Evolutionary conservation across 2,797 vertebrate genomes (phyloP).

Genomic region (Margarornis squamiger): DNA sequence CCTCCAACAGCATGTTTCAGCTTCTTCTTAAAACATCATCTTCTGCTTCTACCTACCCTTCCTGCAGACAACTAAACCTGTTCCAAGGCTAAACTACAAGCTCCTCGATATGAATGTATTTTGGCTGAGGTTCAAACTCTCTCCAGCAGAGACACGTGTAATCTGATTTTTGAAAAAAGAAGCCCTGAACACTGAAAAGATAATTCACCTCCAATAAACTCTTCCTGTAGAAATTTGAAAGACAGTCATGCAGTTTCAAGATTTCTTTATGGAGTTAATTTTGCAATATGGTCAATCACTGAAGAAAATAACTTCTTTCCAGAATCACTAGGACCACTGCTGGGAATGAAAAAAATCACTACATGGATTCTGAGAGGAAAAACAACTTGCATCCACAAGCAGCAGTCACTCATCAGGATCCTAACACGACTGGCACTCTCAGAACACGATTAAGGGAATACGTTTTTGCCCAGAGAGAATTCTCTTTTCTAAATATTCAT

Average conservation of each 20-base stretch:
- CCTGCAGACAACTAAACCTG: neutral
- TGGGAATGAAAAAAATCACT: neutral
- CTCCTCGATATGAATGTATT: neutral
- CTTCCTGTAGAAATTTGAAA: neutral
- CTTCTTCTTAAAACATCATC: neutral
- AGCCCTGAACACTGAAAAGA: neutral
- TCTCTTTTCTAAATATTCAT: neutral
- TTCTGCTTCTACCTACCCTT: neutral
- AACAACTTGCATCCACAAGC: neutral
- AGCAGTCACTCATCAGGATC: neutral
- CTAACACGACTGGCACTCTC: neutral
- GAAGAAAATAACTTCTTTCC: neutral
- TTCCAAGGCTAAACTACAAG: constrained; percentile 10
- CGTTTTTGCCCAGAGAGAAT: neutral
- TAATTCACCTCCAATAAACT: neutral
- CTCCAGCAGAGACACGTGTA: neutral
- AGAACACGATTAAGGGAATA: neutral
- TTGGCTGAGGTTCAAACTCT: neutral
- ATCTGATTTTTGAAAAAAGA: neutral
- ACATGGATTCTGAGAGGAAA: neutral
- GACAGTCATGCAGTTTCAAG: neutral
- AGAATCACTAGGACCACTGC: neutral
- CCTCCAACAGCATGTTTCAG: neutral
- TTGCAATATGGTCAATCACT: neutral
- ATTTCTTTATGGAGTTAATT: neutral